A percentile compares a stretch with the other conserved stretches of the same genome.
These are phyloP conservation scores for Metalampra italica DNA, from an alignment of 2,888 invertebrate species.

Conservation along the genomic window DNA sequence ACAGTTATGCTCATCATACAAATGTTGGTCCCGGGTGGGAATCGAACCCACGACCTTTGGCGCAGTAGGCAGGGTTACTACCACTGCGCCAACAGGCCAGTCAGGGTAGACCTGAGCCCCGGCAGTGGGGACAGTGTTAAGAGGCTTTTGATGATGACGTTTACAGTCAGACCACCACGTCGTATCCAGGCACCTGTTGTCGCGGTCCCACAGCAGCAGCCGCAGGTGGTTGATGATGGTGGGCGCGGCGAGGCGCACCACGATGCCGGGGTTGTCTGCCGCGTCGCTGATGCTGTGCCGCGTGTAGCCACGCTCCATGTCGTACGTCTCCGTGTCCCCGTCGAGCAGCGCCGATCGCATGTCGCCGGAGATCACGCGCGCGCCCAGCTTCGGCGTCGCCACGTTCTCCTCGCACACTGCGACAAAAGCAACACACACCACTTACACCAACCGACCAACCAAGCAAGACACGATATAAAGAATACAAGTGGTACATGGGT, in stretches of 20 bases:
- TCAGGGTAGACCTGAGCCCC: no score
- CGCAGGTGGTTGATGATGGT: constrained; percentile 96
- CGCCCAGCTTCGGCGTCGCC: constrained; percentile 87
- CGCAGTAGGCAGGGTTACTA: no score
- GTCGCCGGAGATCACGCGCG: constrained; percentile 94
- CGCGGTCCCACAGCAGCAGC: constrained; percentile 96
- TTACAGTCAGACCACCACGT: no score
- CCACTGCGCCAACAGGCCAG: no score
- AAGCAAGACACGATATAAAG: no score
- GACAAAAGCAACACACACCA: no score
- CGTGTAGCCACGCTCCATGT: constrained; percentile 96
- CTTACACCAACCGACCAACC: background rate
- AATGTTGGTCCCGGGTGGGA: no score
- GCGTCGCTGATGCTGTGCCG: constrained; percentile 91
- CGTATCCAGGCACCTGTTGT: constrained; percentile 79
- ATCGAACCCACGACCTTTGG: no score
- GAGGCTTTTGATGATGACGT: no score
- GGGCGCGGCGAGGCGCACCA: constrained; percentile 88
- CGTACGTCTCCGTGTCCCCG: constrained; percentile 91
- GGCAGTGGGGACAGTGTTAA: no score
- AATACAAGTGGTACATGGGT: no score
- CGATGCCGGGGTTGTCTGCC: constrained; percentile 84
- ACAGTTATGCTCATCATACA: no score
- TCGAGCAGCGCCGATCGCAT: constrained; percentile 92
- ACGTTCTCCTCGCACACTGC: constrained; percentile 95